Conservation (phyloP, 2,888 invertebrate species). For the Oeneis ivallda region DNA sequence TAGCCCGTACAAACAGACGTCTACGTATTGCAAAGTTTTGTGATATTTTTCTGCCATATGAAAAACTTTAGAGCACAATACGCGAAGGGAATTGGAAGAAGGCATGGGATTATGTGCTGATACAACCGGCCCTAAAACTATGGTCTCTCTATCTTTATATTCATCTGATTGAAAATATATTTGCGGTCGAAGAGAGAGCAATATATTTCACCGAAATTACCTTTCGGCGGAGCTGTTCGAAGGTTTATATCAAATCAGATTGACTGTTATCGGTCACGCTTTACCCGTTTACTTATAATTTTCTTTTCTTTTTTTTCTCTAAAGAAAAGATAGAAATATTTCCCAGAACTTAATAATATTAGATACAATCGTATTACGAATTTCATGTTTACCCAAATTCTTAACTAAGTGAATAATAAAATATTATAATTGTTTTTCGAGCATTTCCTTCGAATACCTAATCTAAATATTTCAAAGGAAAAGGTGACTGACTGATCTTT, state of each 20-base stretch:
- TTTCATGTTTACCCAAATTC: neutral
- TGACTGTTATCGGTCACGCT: slow-evolving; percentile 30
- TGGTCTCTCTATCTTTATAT: slow-evolving; percentile 4
- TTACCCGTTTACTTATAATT: slow-evolving; percentile 22
- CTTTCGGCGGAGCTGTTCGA: slow-evolving; percentile 17
- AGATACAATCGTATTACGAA: slow-evolving; percentile 4
- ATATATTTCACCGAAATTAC: slow-evolving; percentile 32
- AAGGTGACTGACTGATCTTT: too few relatives aligned
- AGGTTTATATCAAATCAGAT: slow-evolving; percentile 28
- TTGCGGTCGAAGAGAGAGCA: slow-evolving; percentile 25
- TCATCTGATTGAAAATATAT: slow-evolving; percentile 36
- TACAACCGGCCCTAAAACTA: slow-evolving; percentile 8
- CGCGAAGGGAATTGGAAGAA: too few relatives aligned
- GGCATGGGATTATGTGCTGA: neutral
- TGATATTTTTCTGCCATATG: too few relatives aligned
- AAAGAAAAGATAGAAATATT: slow-evolving; percentile 2
- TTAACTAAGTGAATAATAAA: too few relatives aligned
- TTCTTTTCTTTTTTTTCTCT: slow-evolving; percentile 14
- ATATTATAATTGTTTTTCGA: too few relatives aligned
- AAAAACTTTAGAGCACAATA: too few relatives aligned
- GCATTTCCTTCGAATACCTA: too few relatives aligned
- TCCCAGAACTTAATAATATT: neutral
- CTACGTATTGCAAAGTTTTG: too few relatives aligned
- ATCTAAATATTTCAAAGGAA: too few relatives aligned
- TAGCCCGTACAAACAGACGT: too few relatives aligned